phyloP scores from a whole-genome alignment of 2,113 vertebrate species.

The Brachyistius frenatus region DNA sequence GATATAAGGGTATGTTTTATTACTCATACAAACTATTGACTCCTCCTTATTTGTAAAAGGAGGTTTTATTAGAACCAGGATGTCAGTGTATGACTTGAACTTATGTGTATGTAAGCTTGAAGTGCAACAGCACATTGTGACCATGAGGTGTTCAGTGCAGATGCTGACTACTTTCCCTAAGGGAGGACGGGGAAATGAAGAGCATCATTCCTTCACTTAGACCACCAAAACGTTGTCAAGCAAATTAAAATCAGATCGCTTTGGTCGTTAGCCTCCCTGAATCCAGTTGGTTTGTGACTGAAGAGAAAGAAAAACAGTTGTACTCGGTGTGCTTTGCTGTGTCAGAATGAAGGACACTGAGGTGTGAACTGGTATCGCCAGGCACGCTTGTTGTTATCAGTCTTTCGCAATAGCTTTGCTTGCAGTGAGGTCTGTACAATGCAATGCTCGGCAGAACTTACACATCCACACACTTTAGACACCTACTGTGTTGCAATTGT shows the following conservation, averaged over 20 bases:
- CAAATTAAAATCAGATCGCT: background rate
- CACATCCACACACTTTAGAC: background rate
- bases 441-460: background rate
- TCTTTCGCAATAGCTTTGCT: conserved; percentile 48
- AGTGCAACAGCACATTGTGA: background rate
- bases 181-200: background rate
- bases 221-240: background rate
- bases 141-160: background rate
- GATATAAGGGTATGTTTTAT: background rate
- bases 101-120: no score
- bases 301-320: background rate
- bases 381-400: conserved; percentile 11
- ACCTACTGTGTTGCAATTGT: conserved; percentile 14
- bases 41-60: conserved; percentile 61
- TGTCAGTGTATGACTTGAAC: background rate
- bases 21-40: conserved; percentile 5
- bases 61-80: conserved; percentile 53
- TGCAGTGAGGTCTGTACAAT: conserved; percentile 1
- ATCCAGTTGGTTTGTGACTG: background rate
- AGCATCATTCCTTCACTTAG: background rate
- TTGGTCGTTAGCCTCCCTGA: background rate
- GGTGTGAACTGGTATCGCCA: background rate
- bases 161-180: background rate
- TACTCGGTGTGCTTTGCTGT: background rate
- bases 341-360: background rate